These are phyloP conservation scores for Conops quadrifasciatus DNA, from an alignment of 2,888 invertebrate species.

Conservation along the genomic window DNA sequence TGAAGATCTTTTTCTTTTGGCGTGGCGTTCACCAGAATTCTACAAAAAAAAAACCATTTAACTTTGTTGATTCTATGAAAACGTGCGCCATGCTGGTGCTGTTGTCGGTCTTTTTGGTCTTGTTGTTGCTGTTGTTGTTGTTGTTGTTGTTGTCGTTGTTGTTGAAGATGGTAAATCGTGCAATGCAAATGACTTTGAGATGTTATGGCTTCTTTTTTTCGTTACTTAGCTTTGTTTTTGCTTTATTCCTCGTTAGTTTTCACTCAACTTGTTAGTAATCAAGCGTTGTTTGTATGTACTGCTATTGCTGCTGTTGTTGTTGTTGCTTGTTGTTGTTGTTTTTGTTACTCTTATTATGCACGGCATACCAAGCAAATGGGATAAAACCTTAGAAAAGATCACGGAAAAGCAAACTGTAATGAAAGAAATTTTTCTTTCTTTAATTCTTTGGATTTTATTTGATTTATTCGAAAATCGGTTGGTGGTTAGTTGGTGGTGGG, in stretches of 20 bases:
- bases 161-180: constrained; percentile 55
- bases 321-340: constrained; percentile 2
- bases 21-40: too few relatives aligned
- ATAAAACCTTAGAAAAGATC: neutral
- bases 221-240: neutral
- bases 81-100: too few relatives aligned
- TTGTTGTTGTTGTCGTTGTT: neutral
- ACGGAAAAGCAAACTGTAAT: neutral
- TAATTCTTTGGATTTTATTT: neutral
- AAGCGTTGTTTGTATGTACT: neutral
- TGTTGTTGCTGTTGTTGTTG: neutral
- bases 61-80: too few relatives aligned
- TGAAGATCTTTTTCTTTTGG: too few relatives aligned
- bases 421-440: neutral
- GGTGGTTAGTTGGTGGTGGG: too few relatives aligned
- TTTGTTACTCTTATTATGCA: neutral
- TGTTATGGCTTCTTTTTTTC: too few relatives aligned
- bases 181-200: constrained; percentile 56
- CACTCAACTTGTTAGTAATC: neutral
- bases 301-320: neutral
- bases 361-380: neutral
- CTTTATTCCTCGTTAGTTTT: neutral
- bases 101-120: too few relatives aligned
- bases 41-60: too few relatives aligned
- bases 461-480: too few relatives aligned